Evolutionary conservation across 2,113 vertebrate species (phyloP).

Genomic region (Gyps fulvus): DNA sequence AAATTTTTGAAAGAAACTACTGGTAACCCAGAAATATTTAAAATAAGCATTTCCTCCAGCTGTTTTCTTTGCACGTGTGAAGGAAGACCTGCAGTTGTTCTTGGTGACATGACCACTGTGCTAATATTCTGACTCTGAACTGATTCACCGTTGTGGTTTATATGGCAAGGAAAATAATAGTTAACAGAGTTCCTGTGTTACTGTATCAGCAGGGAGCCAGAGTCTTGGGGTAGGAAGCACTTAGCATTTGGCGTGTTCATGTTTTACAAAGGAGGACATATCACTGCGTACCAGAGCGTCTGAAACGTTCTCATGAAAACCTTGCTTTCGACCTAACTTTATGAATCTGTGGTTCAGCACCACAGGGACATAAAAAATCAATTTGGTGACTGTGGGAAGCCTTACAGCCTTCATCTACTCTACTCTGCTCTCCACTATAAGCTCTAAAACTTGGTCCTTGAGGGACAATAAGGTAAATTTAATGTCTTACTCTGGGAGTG

Average conservation of each 20-base stretch:
- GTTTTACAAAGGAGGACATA: neutral
- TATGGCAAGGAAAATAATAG: neutral
- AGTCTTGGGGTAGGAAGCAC: neutral
- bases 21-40: neutral
- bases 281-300: neutral
- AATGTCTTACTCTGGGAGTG: neutral
- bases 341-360: neutral
- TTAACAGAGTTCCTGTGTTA: neutral
- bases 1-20: neutral
- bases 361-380: neutral
- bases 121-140: neutral
- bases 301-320: neutral
- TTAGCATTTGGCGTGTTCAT: neutral
- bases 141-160: neutral
- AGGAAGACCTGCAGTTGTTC: neutral
- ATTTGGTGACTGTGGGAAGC: neutral
- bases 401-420: neutral
- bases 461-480: neutral
- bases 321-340: neutral
- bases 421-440: neutral
- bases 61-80: neutral
- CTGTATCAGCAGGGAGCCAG: neutral
- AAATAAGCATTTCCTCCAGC: neutral
- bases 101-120: fast-evolving
- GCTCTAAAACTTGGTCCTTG: neutral